Evolutionary conservation across 2,888 invertebrate species (phyloP), one percentile per base, ranked within the genome.

Genomic region (Alsophila aescularia): DNA sequence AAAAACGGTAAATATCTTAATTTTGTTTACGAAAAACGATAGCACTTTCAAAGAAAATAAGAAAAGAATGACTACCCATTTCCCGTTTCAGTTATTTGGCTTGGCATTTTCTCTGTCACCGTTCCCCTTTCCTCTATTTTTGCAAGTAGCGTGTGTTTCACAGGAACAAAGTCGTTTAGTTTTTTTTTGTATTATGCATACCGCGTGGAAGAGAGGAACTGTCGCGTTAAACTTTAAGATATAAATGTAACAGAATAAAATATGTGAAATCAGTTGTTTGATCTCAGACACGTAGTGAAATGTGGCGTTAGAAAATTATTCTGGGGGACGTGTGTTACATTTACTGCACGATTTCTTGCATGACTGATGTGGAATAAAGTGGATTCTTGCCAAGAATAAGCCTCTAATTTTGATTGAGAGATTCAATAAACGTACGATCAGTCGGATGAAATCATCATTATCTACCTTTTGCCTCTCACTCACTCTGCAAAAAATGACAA

Each of bases 221-320:
- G 44, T 44, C 14, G 6, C 14, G 21, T 12, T 27, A 15, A 24
- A 21, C 9, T 10, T 14, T 44, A 7, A 45, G 14, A 12, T 40
- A 21, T 49, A 39, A 40, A 57, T 50, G 50, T 39, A 50, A 48
- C 39, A 36, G 37, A 53, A 54, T 44, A 27, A 48, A 52, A 44
- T 37, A 40, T 44, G 18, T 27, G 29, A 44, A 53, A 54, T 59
- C 52, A 24, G 39, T 43, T 47, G 27, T 60, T 52, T 47, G 49
- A 53, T 58, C 53, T 48, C 16, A 12, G 14, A 31, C 51, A 54
- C 51, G 58, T 58, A 50, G n/a, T 40, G 16, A 15, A 34, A 41
- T 41, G 41, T 41, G 40, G 29, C 34, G 24, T 37, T 34, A 32
- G 52, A 36, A 40, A 52, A 52, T 47, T 47, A 36, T 47, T 40